Percentiles rank a stretch among this genome's conserved stretches.
Evolutionary conservation across 2,888 invertebrate species (phyloP).

Genomic region (Stenichneumon culpator): DNA sequence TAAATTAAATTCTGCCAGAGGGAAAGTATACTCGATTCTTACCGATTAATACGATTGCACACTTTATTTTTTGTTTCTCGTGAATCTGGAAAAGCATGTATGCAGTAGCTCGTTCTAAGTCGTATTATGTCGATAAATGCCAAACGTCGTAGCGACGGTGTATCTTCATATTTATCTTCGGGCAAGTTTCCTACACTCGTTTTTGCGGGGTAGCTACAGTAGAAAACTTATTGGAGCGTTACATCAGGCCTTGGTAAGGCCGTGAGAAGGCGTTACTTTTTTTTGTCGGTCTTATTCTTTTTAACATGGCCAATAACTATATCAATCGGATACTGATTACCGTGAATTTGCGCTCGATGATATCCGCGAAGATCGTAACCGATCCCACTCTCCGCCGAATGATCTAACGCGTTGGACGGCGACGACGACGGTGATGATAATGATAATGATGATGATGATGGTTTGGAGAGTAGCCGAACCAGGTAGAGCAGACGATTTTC

Average conservation of each 20-base stretch:
- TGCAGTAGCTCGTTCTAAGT: not conserved
- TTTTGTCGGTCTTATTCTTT: not conserved
- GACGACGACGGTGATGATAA: slow-evolving; percentile 32
- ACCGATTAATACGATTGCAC: not conserved
- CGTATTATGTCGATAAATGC: not conserved
- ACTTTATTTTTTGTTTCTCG: not conserved
- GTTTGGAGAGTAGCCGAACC: slow-evolving; percentile 35
- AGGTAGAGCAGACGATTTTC: slow-evolving; percentile 44
- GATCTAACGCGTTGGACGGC: slow-evolving; percentile 45
- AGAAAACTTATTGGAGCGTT: too few relatives aligned
- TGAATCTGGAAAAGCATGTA: not conserved
- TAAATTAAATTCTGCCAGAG: not conserved
- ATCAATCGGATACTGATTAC: slow-evolving; percentile 23
- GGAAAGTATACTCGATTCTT: slow-evolving; percentile 1
- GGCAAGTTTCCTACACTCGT: too few relatives aligned
- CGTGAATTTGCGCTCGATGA: slow-evolving; percentile 58
- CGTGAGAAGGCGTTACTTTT: too few relatives aligned
- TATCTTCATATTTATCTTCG: not conserved
- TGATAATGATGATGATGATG: slow-evolving; percentile 61
- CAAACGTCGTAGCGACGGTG: not conserved
- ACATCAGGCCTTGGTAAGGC: too few relatives aligned
- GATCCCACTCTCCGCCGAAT: slow-evolving; percentile 56
- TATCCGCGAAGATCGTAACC: slow-evolving; percentile 52
- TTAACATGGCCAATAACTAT: slow-evolving; percentile 34
- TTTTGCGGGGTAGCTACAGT: too few relatives aligned